A percentile compares a stretch with the other conserved stretches of the same genome.
These are phyloP conservation scores for Nansenia antarctica DNA, from an alignment of 2,113 vertebrate species.

Conservation along the genomic window DNA sequence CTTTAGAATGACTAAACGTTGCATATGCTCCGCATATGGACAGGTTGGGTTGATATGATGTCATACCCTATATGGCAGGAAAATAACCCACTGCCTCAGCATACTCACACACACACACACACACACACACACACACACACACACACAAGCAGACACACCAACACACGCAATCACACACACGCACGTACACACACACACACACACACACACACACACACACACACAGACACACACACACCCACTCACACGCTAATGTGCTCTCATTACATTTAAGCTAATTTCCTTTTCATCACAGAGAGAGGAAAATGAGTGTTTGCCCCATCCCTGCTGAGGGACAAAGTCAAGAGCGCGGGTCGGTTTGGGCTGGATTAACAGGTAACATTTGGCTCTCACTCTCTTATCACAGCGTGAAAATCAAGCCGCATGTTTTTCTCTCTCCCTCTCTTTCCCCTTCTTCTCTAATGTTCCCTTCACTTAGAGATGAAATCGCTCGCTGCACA, in stretches of 20 bases:
- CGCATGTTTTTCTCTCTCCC: conserved; percentile 78
- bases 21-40: conserved; percentile 54
- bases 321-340: conserved; percentile 93
- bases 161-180: conserved; percentile 33
- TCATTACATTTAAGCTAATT: conserved; percentile 76
- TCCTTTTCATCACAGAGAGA: conserved; percentile 77
- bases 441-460: conserved; percentile 73
- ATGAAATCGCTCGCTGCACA: conserved; percentile 99
- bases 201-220: conserved; percentile 10
- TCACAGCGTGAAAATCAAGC: conserved; percentile 80
- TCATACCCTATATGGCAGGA: conserved; percentile 19
- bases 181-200: neutral
- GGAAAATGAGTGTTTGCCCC: conserved; percentile 90
- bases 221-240: conserved; percentile 48
- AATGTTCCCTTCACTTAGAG: conserved; percentile 99
- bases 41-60: conserved; percentile 20
- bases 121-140: conserved; percentile 11
- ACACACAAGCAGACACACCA: too few species aligned
- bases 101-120: conserved; percentile 11
- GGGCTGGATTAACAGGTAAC: conserved; percentile 78
- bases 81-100: conserved; percentile 4
- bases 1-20: conserved; percentile 44
- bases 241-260: conserved; percentile 66
- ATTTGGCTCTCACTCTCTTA: conserved; percentile 78
- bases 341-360: conserved; percentile 85